Evolutionary conservation across 35 echinoderm and acorn worm species (phyloP).

Genomic region (Anneissia japonica): DNA sequence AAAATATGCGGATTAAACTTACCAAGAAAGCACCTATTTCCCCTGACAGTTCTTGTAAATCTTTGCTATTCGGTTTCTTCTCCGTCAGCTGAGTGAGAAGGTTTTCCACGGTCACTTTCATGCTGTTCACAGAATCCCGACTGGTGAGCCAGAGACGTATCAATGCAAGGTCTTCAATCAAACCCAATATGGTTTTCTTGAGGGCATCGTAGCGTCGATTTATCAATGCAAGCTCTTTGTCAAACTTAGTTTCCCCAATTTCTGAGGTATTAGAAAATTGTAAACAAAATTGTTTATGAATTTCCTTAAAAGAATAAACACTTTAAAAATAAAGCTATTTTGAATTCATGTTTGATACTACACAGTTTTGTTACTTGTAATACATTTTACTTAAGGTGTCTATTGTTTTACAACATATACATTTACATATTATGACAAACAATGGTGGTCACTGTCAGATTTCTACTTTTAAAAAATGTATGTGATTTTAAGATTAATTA

Average conservation of each 20-base stretch:
- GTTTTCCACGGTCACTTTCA: not conserved
- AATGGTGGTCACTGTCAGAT: too few relatives aligned
- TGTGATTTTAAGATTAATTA: too few relatives aligned
- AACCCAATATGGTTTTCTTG: not conserved
- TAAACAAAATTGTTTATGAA: too few relatives aligned
- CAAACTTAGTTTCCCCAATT: not conserved
- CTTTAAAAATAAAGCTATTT: too few relatives aligned
- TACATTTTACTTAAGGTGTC: too few relatives aligned
- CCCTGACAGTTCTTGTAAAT: not conserved
- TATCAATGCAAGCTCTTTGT: not conserved
- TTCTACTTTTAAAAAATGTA: too few relatives aligned
- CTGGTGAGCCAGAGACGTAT: not conserved
- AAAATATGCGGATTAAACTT: not conserved
- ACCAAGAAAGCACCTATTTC: not conserved
- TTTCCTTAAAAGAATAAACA: too few relatives aligned
- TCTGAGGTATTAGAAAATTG: too few relatives aligned
- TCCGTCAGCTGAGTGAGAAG: not conserved
- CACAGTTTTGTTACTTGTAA: too few relatives aligned
- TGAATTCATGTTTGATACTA: too few relatives aligned
- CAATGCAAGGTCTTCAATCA: not conserved
- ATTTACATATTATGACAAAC: too few relatives aligned
- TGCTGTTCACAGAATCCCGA: not conserved
- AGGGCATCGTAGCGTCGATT: not conserved
- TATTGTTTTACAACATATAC: too few relatives aligned
- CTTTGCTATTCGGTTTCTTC: not conserved